Evolutionary conservation across 2,113 vertebrate genomes (phyloP).

Genomic region (Nansenia antarctica): DNA sequence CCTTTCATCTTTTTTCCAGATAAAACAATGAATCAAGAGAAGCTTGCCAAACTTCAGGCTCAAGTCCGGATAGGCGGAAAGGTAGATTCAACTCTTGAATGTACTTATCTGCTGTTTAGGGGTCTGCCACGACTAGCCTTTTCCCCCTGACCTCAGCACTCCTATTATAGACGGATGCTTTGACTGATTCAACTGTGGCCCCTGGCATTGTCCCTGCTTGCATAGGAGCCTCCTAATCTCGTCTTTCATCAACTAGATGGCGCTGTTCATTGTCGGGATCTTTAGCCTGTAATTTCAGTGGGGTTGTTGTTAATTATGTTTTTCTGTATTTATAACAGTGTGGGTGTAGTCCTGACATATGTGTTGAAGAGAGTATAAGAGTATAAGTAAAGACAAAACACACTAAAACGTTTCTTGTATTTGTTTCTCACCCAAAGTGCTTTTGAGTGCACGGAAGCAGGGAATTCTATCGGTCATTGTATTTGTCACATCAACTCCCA

Average conservation of each 20-base stretch:
- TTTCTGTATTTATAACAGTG: too few species aligned
- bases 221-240: conserved; percentile 13
- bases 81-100: conserved; percentile 64
- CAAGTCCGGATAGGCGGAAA: conserved; percentile 99
- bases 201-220: conserved; percentile 25
- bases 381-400: too few species aligned
- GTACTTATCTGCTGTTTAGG: background rate
- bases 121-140: background rate
- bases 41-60: conserved; percentile 96
- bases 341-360: too few species aligned
- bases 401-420: too few species aligned
- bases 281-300: too few species aligned
- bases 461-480: too few species aligned
- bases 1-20: conserved; percentile 7
- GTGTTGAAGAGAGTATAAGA: too few species aligned
- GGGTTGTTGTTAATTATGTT: background rate
- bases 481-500: too few species aligned
- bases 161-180: conserved; percentile 41
- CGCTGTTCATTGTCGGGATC: too few species aligned
- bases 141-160: conserved; percentile 67
- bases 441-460: too few species aligned
- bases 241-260: conserved; percentile 46
- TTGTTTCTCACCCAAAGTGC: too few species aligned
- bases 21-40: conserved; percentile 96
- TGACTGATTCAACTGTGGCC: conserved; percentile 27